These are phyloP conservation scores for Bubalus kerabau DNA, from an alignment of 2,113 vertebrate genomes.

Conservation along the genomic window DNA sequence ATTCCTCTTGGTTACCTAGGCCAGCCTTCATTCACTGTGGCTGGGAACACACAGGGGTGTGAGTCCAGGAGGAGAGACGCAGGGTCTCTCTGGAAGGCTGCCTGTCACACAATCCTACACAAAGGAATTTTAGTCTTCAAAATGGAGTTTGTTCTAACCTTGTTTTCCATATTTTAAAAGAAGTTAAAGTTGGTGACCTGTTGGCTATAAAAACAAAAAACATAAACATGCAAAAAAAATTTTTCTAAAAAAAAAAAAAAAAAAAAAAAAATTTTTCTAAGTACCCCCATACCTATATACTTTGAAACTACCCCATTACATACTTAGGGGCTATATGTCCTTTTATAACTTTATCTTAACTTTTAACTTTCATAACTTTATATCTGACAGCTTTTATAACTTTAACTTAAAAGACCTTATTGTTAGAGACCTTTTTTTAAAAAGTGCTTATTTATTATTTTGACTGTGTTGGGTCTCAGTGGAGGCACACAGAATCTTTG, in stretches of 20 bases:
- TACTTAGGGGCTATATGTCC: not conserved
- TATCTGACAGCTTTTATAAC: not conserved
- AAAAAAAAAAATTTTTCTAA: not conserved
- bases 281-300: not conserved
- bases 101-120: not conserved
- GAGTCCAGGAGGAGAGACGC: not conserved
- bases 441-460: not conserved
- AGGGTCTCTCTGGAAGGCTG: not conserved
- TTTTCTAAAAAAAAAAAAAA: not conserved
- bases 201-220: not conserved
- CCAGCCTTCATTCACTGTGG: not conserved
- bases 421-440: not conserved
- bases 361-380: not conserved
- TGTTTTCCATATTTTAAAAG: not conserved
- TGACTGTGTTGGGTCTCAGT: not conserved
- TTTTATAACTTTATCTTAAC: not conserved
- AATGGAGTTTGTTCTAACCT: not conserved
- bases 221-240: not conserved
- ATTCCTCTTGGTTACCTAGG: not conserved
- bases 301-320: not conserved
- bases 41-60: not conserved
- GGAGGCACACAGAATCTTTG: not conserved
- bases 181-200: not conserved
- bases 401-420: not conserved
- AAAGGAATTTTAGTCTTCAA: not conserved